These are phyloP conservation scores for Pollenia griseotomentosa DNA, from an alignment of 2,888 invertebrate species.

Conservation along the genomic window DNA sequence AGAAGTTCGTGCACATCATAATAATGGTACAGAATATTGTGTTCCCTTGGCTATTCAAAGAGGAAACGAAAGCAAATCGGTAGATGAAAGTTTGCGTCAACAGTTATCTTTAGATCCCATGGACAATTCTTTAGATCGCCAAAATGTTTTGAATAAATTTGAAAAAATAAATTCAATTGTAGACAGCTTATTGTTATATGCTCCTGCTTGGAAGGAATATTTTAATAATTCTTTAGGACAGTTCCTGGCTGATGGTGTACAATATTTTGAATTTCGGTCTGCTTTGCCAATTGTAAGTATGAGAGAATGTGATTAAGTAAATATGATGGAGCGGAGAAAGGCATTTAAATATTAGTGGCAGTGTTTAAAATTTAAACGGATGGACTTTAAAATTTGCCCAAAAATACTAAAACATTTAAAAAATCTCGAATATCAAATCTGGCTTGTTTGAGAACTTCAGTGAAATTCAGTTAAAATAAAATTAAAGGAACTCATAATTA, in stretches of 20 bases:
- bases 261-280: conserved; percentile 89
- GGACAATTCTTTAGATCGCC: conserved; percentile 85
- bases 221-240: conserved; percentile 87
- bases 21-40: no score
- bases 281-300: conserved; percentile 85
- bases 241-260: conserved; percentile 88
- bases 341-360: no score
- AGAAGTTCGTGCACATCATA: no score
- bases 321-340: background rate
- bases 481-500: no score
- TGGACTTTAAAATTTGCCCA: no score
- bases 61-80: background rate
- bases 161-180: conserved; percentile 86
- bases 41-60: background rate
- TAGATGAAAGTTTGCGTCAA: conserved; percentile 85
- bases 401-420: no score
- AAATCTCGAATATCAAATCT: no score
- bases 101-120: conserved; percentile 86
- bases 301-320: background rate
- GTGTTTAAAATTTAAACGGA: no score
- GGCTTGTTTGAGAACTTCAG: no score
- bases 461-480: no score
- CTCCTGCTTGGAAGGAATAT: conserved; percentile 88
- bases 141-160: conserved; percentile 87
- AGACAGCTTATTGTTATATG: conserved; percentile 86